Evolutionary conservation across 2,888 invertebrate genomes (phyloP).

Genomic region (Caenorhabditis japonica): DNA sequence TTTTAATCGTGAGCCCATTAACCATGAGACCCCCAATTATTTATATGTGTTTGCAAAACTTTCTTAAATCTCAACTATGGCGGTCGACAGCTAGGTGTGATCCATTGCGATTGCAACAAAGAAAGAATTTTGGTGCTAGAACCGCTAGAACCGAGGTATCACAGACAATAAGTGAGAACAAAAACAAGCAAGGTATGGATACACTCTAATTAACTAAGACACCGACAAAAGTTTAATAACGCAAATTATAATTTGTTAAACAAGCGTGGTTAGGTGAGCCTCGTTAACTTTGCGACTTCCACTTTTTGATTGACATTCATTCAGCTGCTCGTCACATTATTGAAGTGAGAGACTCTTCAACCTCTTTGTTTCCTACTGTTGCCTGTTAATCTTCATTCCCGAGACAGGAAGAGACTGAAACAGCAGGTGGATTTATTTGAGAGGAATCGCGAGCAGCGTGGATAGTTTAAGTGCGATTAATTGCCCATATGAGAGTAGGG

Average conservation of each 20-base stretch:
- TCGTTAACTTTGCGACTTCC: conserved; percentile 34
- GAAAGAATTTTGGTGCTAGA: no score
- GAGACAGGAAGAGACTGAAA: conserved; percentile 8
- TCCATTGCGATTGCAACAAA: no score
- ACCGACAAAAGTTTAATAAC: no score
- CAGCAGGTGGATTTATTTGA: conserved; percentile 1
- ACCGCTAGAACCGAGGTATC: no score
- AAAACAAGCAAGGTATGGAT: no score
- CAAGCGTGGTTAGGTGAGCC: conserved; percentile 27
- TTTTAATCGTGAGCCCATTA: no score
- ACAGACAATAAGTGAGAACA: conserved; percentile 6
- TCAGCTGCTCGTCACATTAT: conserved; percentile 50
- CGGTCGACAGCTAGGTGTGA: no score
- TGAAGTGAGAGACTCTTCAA: conserved; percentile 43
- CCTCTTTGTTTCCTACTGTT: conserved; percentile 10
- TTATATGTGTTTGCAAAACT: no score
- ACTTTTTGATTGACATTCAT: conserved; percentile 41
- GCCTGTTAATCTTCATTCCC: conserved; percentile 5
- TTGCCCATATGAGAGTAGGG: neutral
- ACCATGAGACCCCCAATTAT: no score
- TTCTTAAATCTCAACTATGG: no score
- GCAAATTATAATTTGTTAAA: conserved; percentile 18
- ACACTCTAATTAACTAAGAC: no score
- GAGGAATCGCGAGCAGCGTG: neutral
- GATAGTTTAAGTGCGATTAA: conserved; percentile 3